A percentile compares a stretch with the other conserved stretches of the same genome.
phyloP scores from a whole-genome alignment of 2,797 vertebrate genomes.

The Psittacula derbiana region DNA sequence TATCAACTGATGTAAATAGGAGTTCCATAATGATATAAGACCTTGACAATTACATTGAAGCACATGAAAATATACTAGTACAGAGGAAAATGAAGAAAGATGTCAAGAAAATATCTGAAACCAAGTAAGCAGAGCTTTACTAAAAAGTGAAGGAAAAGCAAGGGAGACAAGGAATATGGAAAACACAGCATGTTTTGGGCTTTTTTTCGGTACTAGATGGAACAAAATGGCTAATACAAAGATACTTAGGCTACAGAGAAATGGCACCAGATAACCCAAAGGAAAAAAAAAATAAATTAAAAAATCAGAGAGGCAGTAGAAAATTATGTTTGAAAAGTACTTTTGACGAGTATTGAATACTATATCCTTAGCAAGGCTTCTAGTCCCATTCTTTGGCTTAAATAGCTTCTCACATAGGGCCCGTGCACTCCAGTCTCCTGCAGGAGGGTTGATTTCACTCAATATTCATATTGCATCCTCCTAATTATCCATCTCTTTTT shows the following conservation, averaged over 20 bases:
- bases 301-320: background rate
- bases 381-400: background rate
- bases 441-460: constrained; percentile 63
- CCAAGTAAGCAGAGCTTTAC: background rate
- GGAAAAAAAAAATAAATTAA: background rate
- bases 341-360: background rate
- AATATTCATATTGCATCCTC: constrained; percentile 47
- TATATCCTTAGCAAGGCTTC: background rate
- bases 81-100: constrained; percentile 68
- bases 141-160: background rate
- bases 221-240: constrained; percentile 43
- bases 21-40: constrained; percentile 63
- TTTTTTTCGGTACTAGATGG: background rate
- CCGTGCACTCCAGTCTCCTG: constrained; percentile 4
- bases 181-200: background rate
- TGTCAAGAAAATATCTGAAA: constrained; percentile 29
- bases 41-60: constrained; percentile 49
- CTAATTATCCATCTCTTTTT: constrained; percentile 77
- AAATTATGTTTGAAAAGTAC: background rate
- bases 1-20: constrained; percentile 43
- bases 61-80: constrained; percentile 5
- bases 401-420: background rate
- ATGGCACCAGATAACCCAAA: background rate
- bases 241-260: background rate
- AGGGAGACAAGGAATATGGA: background rate